Evolutionary conservation across 2,888 invertebrate species (phyloP).

Genomic region (Microchrysa polita): DNA sequence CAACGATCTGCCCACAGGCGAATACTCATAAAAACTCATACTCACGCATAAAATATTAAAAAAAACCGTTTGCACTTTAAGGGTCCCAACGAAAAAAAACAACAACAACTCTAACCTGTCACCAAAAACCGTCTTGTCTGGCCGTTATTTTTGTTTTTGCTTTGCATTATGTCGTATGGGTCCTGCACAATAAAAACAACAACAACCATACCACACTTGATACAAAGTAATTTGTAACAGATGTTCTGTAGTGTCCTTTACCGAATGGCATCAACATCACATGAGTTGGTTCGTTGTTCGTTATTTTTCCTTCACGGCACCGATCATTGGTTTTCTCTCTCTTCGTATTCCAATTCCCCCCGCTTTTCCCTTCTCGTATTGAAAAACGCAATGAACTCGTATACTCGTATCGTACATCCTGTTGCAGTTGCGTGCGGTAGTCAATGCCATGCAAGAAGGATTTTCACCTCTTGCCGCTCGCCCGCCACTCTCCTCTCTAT

Average conservation of each 20-base stretch:
- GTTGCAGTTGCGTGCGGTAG: not conserved
- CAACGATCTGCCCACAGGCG: no score
- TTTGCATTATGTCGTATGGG: not conserved
- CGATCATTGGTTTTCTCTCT: not conserved
- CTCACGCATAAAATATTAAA: no score
- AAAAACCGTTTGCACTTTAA: no score
- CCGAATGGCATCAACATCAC: not conserved
- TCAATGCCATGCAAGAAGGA: not conserved
- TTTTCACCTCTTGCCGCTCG: not conserved
- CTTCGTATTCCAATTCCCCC: slow-evolving; percentile 1
- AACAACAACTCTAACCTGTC: slow-evolving; percentile 8
- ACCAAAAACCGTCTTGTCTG: not conserved
- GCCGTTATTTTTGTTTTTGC: no score
- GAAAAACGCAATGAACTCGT: no score
- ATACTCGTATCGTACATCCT: not conserved
- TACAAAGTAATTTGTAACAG: slow-evolving; percentile 14
- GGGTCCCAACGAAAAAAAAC: no score
- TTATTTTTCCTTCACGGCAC: slow-evolving; percentile 6
- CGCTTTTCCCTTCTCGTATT: not conserved
- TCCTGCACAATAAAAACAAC: slow-evolving; percentile 12
- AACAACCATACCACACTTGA: no score
- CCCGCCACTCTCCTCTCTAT: no score
- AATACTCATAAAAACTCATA: no score
- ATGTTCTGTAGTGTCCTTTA: slow-evolving; percentile 26
- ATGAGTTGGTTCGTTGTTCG: not conserved